Conservation (phyloP, 1,140 invertebrate genomes). For the Caenorhabditis briggsae region DNA sequence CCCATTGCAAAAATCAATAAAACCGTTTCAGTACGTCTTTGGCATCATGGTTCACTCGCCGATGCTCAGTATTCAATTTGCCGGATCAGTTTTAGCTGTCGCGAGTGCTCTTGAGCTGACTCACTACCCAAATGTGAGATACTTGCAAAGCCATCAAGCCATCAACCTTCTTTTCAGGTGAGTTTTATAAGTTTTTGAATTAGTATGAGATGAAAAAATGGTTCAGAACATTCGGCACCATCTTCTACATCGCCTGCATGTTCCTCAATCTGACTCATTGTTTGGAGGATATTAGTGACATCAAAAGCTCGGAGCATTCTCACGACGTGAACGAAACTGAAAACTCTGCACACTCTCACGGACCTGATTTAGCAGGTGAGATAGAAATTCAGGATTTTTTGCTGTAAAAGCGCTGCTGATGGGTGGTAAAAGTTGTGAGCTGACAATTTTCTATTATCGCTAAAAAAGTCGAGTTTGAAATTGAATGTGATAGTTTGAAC, state of each 20-base stretch:
- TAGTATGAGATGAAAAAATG: neutral
- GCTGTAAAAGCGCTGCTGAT: too few relatives aligned
- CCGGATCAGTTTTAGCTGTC: neutral
- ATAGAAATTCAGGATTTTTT: too few relatives aligned
- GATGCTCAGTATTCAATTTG: conserved; percentile 18
- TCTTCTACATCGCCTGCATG: conserved; percentile 6
- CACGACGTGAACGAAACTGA: neutral
- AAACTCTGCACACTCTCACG: neutral
- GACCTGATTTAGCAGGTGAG: too few relatives aligned
- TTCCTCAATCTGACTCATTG: conserved; percentile 39
- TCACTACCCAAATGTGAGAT: too few relatives aligned
- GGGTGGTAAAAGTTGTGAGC: too few relatives aligned
- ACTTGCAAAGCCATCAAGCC: neutral
- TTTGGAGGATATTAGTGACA: neutral
- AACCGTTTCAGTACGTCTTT: conserved; percentile 7
- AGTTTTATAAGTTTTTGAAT: neutral
- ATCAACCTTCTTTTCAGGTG: conserved; percentile 1
- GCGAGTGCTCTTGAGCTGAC: neutral
- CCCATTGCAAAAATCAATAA: neutral
- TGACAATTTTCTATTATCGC: too few relatives aligned
- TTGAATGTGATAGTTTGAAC: too few relatives aligned
- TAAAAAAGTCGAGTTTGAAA: too few relatives aligned
- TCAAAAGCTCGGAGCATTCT: neutral
- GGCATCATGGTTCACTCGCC: neutral
- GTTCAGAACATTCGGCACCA: neutral